Base-by-base conservation (phyloP, 2,888 invertebrate species). In the Catocala nupta region DNA sequence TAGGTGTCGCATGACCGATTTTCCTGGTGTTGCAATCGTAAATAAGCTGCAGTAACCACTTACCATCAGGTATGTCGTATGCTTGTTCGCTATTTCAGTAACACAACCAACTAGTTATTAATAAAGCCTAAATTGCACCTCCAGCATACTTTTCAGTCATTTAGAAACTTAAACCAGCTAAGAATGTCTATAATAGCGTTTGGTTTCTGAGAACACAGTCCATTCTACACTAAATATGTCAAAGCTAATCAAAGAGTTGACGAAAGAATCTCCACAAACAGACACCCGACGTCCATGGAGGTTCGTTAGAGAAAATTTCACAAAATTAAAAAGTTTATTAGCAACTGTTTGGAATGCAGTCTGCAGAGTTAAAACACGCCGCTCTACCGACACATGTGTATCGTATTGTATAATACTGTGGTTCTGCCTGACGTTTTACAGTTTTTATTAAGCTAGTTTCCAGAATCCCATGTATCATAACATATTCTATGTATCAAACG, bases 271-370 rank as follows among this genome's bases (percentile, higher is more conserved):
- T n/a, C 39, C 34, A 13, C 25, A 54, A 39, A 42, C 34, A 48
- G 47, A 34, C 13, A 11, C 42, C 11, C 34, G 36, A 16, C 43
- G 51, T n/a, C 11, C 39, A 33, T 25, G n/a, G 7, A 39, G 47
- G 36, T 52, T 44, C 57, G 45, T 59, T 59, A 43, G 16, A 43
- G 48, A 53, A 53, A 11, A 44, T 54, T 59, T 54, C 48, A 48
- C 52, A 33, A 59, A 59, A 59, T 54, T 59, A 43, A 54, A 59
- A 59, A 54, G 54, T 54, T 59, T 48, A 53, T 53, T 59, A 54
- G 59, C 59, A 48, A 49, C 48, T 34, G 8, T 36, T 13, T 13
- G 54, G 59, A 59, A 59, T 59, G 59, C 48, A 43, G 59, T 48
- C 36, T 10, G 25, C 34, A 36, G 16, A 48, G 13, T 34, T 55